Percentiles rank a stretch among this genome's conserved stretches.
Conservation (phyloP, 1,140 invertebrate species). For the Anoplophora glabripennis region DNA sequence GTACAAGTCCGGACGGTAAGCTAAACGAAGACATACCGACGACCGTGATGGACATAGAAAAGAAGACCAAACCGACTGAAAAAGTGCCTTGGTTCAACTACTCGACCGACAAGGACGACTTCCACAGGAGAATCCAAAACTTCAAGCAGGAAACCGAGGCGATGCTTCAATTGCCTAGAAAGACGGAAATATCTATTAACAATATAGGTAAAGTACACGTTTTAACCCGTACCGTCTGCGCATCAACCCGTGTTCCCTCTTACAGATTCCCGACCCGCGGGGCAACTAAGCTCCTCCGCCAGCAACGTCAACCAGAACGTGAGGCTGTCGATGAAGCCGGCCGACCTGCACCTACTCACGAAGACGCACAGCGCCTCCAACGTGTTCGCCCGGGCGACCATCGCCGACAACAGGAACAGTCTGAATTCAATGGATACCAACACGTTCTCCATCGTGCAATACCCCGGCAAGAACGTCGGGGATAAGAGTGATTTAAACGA, state of each 20-base stretch:
- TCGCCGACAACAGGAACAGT: conserved; percentile 34
- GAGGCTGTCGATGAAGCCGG: conserved; percentile 23
- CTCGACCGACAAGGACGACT: conserved; percentile 39
- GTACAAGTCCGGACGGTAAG: conserved; percentile 33
- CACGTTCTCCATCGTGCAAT: conserved; percentile 36
- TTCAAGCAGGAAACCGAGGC: conserved; percentile 72
- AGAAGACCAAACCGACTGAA: conserved; percentile 27
- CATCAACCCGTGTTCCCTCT: neutral
- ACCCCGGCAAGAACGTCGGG: conserved; percentile 23
- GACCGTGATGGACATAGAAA: conserved; percentile 41
- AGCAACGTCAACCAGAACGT: conserved; percentile 30
- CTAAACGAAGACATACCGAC: conserved; percentile 34
- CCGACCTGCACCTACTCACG: conserved; percentile 29
- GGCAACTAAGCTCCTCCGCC: conserved; percentile 30
- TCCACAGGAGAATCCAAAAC: conserved; percentile 54
- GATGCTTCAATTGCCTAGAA: conserved; percentile 57
- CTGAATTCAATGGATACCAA: conserved; percentile 31
- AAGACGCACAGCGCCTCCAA: conserved; percentile 47
- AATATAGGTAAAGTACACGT: conserved; percentile 27
- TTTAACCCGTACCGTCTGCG: neutral
- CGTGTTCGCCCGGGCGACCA: conserved; percentile 36
- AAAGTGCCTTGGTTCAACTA: conserved; percentile 44
- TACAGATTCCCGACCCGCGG: conserved; percentile 22
- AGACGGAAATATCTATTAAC: conserved; percentile 34
- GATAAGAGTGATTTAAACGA: conserved; percentile 9